Conservation (phyloP, 2,113 vertebrate species). For the Strix aluco region DNA sequence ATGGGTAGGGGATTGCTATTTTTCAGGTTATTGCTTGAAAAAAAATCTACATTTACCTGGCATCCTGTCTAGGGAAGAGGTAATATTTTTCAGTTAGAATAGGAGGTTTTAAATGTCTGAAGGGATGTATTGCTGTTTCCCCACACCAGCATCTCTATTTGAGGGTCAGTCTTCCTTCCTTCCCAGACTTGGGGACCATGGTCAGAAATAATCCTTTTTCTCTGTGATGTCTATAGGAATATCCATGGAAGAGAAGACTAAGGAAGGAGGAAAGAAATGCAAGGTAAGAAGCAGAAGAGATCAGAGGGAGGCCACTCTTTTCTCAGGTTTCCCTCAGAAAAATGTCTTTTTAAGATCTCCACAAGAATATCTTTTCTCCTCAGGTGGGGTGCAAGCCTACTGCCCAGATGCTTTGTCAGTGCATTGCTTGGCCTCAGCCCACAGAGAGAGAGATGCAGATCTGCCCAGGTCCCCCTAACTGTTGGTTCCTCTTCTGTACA, state of each 20-base stretch:
- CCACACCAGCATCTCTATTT: background rate
- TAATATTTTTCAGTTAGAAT: background rate
- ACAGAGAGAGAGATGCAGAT: background rate
- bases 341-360: background rate
- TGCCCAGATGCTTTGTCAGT: background rate
- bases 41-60: background rate
- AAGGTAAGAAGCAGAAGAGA: background rate
- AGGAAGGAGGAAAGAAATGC: background rate
- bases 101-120: background rate
- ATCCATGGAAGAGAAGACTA: background rate
- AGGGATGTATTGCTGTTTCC: background rate
- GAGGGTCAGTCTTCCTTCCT: background rate
- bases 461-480: background rate
- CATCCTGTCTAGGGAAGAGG: background rate
- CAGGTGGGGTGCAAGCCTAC: background rate
- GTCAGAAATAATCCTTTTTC: background rate
- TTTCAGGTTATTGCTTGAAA: background rate
- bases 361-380: background rate
- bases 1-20: background rate
- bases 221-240: background rate
- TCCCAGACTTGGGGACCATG: background rate
- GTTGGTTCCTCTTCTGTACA: background rate
- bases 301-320: background rate
- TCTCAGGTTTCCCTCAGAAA: background rate
- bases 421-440: background rate